Percentiles rank a stretch among this genome's conserved stretches.
phyloP scores from a whole-genome alignment of 1,140 invertebrate genomes.

The Mylabris phalerata region DNA sequence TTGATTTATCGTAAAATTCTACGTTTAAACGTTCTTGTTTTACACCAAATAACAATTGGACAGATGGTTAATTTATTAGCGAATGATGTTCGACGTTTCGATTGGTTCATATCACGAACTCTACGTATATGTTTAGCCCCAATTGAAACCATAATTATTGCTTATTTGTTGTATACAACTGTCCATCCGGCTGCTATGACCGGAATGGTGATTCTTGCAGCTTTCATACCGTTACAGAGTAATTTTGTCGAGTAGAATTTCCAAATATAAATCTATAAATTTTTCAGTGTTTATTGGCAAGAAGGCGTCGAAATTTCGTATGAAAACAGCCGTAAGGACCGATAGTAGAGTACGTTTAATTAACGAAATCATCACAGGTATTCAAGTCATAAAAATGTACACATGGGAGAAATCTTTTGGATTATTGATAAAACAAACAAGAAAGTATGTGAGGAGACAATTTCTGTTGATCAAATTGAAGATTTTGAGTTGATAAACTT shows the following conservation, averaged over 20 bases:
- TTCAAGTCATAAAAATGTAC: conserved; percentile 88
- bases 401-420: conserved; percentile 76
- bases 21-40: conserved; percentile 60
- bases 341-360: conserved; percentile 69
- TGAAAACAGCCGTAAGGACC: conserved; percentile 52
- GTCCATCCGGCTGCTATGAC: conserved; percentile 66
- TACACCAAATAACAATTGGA: conserved; percentile 67
- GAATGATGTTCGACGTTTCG: conserved; percentile 67
- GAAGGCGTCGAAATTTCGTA: conserved; percentile 56
- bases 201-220: conserved; percentile 67
- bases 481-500: too few species aligned
- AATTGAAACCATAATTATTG: conserved; percentile 63
- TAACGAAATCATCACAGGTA: conserved; percentile 82
- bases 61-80: conserved; percentile 79
- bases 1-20: conserved; percentile 77
- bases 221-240: conserved; percentile 80
- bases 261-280: conserved; percentile 21
- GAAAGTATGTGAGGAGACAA: conserved; percentile 41
- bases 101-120: conserved; percentile 57
- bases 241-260: conserved; percentile 21
- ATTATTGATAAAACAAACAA: conserved; percentile 52
- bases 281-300: conserved; percentile 60
- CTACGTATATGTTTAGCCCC: conserved; percentile 75
- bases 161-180: conserved; percentile 66
- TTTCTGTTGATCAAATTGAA: too few species aligned